phyloP scores from a whole-genome alignment of 2,797 vertebrate genomes.

The Erpetoichthys calabaricus region DNA sequence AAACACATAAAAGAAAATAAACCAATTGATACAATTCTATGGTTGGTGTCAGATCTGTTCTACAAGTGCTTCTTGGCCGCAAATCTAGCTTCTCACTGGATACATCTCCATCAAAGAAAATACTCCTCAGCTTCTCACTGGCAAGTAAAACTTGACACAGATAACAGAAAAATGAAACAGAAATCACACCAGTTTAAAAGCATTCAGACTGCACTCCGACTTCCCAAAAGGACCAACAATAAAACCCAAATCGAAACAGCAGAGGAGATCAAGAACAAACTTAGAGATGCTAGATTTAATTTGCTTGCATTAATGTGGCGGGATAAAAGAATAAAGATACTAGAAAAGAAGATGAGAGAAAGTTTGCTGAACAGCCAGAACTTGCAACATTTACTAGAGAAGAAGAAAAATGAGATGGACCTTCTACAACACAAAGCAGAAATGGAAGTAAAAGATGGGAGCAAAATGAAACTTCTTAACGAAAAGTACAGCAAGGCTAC shows the following conservation, averaged over 20 bases:
- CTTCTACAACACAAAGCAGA: neutral
- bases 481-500: fast-evolving
- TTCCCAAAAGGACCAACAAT: neutral
- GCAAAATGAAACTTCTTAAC: neutral
- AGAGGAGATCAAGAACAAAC: neutral
- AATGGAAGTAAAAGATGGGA: neutral
- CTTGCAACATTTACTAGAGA: constrained; percentile 6
- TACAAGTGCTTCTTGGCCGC: constrained; percentile 26
- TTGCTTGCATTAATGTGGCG: constrained; percentile 19
- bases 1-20: neutral
- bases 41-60: constrained; percentile 29
- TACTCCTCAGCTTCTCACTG: neutral
- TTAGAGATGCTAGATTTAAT: constrained; percentile 17
- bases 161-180: neutral
- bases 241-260: neutral
- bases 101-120: constrained; percentile 19
- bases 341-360: neutral
- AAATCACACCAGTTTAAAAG: neutral
- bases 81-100: constrained; percentile 17
- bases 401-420: neutral
- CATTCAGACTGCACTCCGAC: neutral
- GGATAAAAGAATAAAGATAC: fast-evolving
- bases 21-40: constrained; percentile 19
- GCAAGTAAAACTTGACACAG: no score
- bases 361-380: neutral